Base-by-base conservation (phyloP, 2,888 invertebrate genomes). In the Philonicus albiceps region DNA sequence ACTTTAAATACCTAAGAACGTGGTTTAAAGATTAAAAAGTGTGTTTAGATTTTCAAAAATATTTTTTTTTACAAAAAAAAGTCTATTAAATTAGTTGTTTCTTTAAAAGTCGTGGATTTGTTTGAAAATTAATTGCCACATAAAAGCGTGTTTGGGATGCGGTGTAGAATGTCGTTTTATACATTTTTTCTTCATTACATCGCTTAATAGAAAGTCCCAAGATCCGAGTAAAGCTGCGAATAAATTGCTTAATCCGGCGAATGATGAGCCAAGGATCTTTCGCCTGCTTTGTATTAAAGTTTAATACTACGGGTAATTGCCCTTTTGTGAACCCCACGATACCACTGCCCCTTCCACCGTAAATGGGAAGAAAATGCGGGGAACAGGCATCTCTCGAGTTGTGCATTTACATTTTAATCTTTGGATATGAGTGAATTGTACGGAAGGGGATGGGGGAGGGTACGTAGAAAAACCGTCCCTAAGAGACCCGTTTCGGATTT, bases 241-340 rank as follows among this genome's bases (percentile, higher is more conserved):
- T 83, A 83, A 83, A 83, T 83, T 83, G 83, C 83, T 83, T 83
- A 83, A 83, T 83, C 83, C 83, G 72, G 83, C 83, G 53, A 72
- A 83, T 72, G 83, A 83, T 72, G 83, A 83, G 72, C 53, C 80
- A 80, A 80, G 53, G 30, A 53, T 80, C 64, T 80, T 34, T 64
- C 40, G 19, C 31, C 53, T 81, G 81, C n/a, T 49, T 55, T 53
- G 81, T 53, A 81, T 81, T 81, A 81, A 81, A 81, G 81, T 53
- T 83, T 83, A 83, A 83, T 83, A 83, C 83, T 72, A 22, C 72
- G 83, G 83, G 64, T 83, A 83, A 83, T 83, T 83, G 83, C 64
- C 83, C 37, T 72, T 64, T 53, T 83, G 83, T 83, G 83, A 83
- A 72, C 72, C 31, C 31, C 8, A 49, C 22, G 31, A 75, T 34